Evolutionary conservation across 2,113 vertebrate species (phyloP), one percentile per base, ranked within the genome.

Genomic region (Platysternon megacephalum): DNA sequence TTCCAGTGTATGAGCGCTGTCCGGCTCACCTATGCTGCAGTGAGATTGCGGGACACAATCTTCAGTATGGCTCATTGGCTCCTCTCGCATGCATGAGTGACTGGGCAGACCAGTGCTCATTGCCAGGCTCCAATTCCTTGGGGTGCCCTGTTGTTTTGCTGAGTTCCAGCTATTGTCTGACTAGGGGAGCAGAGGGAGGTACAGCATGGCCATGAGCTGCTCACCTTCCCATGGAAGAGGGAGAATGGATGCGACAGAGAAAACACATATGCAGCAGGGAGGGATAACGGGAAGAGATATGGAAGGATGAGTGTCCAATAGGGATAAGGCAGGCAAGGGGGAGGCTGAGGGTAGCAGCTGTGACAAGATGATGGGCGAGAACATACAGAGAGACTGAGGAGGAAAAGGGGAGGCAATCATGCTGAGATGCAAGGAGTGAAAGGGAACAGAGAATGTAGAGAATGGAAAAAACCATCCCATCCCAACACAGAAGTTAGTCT

Each of bases 31-130:
- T 35, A 17, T 17, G 32, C 32, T 17, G 29, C 58, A 65, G 58
- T 7, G 58, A 35, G 29, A 35, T 6, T 65, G 58, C 2, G 5
- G 29, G 58, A 35, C 13, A 65, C 32, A 24, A 56, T 10, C 12
- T 12, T 8, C 48, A 2, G 85, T 14, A 48, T 1, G 3, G 8
- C 11, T 58, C 14, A 6, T 9, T 49, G 24, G 48, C 19, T 29
- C 56, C 26, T 51, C 44, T 49, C 11, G 21, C 48, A 5, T 24
- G 46, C 46, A 29, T 11, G 4, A 0, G 3, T 2, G 52, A 32
- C 11, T 6, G 76, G 76, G 2, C 35, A 4, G 2, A 4, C 12
- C 29, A 7, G 42, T 2, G 0, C 4, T 32, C 1, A 1, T 17
- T 8, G 5, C 32, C 53, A 2, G 14, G 32, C 46, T 61, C 24